Evolutionary conservation across 2,888 invertebrate genomes (phyloP), one percentile per base, ranked within the genome.

Genomic region (Monoplex corrugatus): DNA sequence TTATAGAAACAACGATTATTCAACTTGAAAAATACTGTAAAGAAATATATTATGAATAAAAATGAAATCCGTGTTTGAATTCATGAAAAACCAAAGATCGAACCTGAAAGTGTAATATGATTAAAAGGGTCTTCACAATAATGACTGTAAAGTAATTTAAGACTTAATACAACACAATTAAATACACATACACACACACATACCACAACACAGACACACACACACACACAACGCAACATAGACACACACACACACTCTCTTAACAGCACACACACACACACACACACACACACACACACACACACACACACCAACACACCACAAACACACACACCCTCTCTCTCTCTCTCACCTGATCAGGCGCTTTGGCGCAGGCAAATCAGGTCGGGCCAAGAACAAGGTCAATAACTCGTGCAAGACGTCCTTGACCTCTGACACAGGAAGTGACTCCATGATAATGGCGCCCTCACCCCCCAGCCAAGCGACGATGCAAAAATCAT

Each of bases 401-500:
- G 57, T 23, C 80, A 87, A 40, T 16, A 87, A 43, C 57, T 87
- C 87, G 80, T 87, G 45, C 87, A 87, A 38, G 23, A 87, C 87
- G 80, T 50, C 87, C 35, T 80, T 87, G 80, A 87, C 87, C 87
- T 87, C 87, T 23, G 80, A 35, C 80, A 35, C 87, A 28, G 87
- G 87, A 57, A 87, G 50, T 38, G 87, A 57, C 57, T 87, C 87
- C 87, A 87, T 87, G 80, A 87, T n/a, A 40, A 43, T 40, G 78
- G 87, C 87, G 45, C 57, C 80, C 57, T 87, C 87, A 1, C 87
- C 87, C 3, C 57, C 78, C 44, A 87, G 35, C 87, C 87, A 87
- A 57, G 80, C 80, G 28, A 78, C n/a, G 57, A 87, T 28, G n/a
- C 87, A 87, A 35, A 57, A 45, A 3, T 80, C 57, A 19, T 80